Evolutionary conservation across 2,797 vertebrate genomes (phyloP).

Genomic region (Anabacerthia variegaticeps): DNA sequence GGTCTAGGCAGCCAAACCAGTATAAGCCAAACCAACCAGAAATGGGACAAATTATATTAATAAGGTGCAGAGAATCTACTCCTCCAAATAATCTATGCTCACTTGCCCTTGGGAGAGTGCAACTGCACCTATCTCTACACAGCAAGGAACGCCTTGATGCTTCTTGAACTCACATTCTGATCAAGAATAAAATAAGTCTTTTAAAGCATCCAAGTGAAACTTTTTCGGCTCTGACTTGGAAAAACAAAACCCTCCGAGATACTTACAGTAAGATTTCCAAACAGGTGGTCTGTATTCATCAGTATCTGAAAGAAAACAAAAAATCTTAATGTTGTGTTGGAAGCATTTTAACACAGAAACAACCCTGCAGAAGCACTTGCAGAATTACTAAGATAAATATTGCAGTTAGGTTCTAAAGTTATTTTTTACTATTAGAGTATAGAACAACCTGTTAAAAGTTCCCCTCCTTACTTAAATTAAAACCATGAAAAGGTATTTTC

Average conservation of each 20-base stretch:
- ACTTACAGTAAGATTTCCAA: conserved; percentile 92
- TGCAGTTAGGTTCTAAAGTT: neutral
- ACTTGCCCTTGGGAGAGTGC: neutral
- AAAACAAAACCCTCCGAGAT: neutral
- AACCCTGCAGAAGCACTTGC: neutral
- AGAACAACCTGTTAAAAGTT: neutral
- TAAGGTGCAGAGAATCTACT: neutral
- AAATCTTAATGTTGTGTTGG: neutral
- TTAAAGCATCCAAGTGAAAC: neutral
- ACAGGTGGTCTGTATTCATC: conserved; percentile 90
- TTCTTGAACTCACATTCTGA: neutral
- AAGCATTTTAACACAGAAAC: neutral
- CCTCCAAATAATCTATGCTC: neutral
- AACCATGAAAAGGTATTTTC: neutral
- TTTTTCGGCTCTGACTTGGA: neutral
- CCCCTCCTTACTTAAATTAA: neutral
- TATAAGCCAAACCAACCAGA: neutral
- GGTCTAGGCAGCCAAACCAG: neutral
- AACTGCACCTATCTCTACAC: neutral
- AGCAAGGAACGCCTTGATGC: neutral
- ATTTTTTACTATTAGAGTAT: neutral
- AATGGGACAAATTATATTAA: neutral
- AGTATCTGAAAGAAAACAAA: conserved; percentile 81
- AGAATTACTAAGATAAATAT: neutral
- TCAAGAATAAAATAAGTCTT: neutral